Evolutionary conservation across 1,140 invertebrate species (phyloP), one percentile per base, ranked within the genome.

Genomic region (Ips typographus): DNA sequence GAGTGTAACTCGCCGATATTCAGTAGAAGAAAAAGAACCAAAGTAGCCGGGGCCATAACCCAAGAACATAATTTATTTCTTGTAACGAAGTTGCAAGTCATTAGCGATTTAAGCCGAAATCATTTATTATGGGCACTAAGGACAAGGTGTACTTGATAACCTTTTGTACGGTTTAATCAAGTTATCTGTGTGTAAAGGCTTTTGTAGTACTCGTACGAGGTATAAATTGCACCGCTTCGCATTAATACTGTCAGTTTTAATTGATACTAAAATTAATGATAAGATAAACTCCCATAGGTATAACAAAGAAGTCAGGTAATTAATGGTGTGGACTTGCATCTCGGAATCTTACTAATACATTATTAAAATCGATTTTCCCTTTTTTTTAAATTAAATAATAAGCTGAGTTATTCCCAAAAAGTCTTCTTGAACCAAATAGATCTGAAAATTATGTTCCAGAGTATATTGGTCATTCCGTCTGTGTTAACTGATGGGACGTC

Each of bases 51-150:
- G 41, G 36, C 7, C 22, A 22, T 22, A 22, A 22, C 22, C 22
- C 22, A 22, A 22, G 22, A 22, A 22, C 22, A 22, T 37, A 52
- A 68, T 68, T 68, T 68, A 60, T 68, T 68, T 60, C 65, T 68
- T 58, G 40, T 61, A 52, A 37, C 47, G 3, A n/a, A 63, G 8
- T 52, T 61, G 41, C 41, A 37, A 42, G 57, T 59, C 22, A 8
- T 59, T n/a, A 44, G n/a, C 41, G n/a, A 51, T 51, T 62, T 49
- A 38, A 41, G 44, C 39, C 7, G 39, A 62, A 62, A 62, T 62
- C 44, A 62, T 62, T 62, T 38, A 62, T 62, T 62, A 59, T 40
- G 38, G 55, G 3, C 3, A 40, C 40, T 60, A 44, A 60, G 58
- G 58, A 60, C 58, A 60, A 43, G 36, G 39, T 40, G 57, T 41